Conservation (phyloP, 2,888 invertebrate species). For the Hypolimnas misippus region DNA sequence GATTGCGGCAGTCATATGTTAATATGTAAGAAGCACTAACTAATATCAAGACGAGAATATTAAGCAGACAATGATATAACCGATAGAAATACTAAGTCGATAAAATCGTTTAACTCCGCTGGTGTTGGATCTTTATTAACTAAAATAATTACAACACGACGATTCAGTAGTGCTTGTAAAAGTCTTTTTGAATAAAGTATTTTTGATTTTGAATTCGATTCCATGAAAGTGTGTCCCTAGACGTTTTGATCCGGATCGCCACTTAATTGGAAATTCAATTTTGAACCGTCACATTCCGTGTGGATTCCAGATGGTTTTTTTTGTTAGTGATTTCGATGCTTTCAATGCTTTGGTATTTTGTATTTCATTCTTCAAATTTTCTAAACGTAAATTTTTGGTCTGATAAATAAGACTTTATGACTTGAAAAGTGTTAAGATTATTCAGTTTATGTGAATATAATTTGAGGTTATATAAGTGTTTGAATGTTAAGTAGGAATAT, state of each 20-base stretch:
- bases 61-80: too few relatives aligned
- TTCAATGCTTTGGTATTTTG: conserved; percentile 14
- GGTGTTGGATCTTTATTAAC: too few relatives aligned
- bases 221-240: conserved; percentile 41
- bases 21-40: too few relatives aligned
- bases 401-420: not conserved
- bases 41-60: too few relatives aligned
- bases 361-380: not conserved
- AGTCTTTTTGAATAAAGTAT: not conserved
- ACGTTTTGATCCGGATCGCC: conserved; percentile 34
- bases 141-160: too few relatives aligned
- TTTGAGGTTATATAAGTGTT: too few relatives aligned
- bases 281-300: conserved; percentile 46
- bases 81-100: too few relatives aligned
- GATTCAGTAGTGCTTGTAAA: too few relatives aligned
- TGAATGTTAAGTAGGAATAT: too few relatives aligned
- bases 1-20: too few relatives aligned
- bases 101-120: too few relatives aligned
- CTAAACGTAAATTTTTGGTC: not conserved
- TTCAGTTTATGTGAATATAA: not conserved
- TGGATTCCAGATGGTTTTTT: conserved; percentile 38
- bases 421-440: not conserved
- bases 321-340: conserved; percentile 26
- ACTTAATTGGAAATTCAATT: conserved; percentile 53
- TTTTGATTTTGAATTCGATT: not conserved